Evolutionary conservation across 2,113 vertebrate species (phyloP), one percentile per base, ranked within the genome.

Genomic region (Stigmatopora argus): DNA sequence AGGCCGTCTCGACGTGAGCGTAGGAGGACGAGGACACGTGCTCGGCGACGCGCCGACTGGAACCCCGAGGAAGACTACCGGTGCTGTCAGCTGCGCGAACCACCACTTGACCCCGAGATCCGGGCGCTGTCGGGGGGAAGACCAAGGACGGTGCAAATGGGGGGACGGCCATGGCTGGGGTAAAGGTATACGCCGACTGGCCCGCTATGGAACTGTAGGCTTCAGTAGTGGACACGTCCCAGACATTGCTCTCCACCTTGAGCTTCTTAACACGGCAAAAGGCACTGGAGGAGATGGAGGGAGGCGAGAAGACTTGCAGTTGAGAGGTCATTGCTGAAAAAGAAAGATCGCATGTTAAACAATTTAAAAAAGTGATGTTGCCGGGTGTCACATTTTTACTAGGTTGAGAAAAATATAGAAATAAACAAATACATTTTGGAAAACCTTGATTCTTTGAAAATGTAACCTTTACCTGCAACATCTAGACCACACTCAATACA

Each of bases 181-280:
- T 92, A 79, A 97, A 97, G 64, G 90, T 89, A 62, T 94, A 93
- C 75, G 93, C 93, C 58, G 93, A 89, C 89, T 94, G 95, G 85
- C 94, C 95, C 72, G 94, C 94, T 86, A 82, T 92, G 70, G 92
- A 87, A 61, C 86, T 66, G 26, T 89, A 89, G 1, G 87, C 82
- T 81, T 94, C 94, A 82, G 92, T 92, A 85, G 93, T 93, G 86
- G 95, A 93, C 78, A 94, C 93, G 73, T 98, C 96, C 96, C 96
- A 99, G 66, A 92, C 90, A 71, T 93, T 93, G 86, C 91, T 93
- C 88, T 99, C 96, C 85, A 98, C 95, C 92, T 99, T 99, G 78
- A 98, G 91, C 90, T 99, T 99, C 90, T 99, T 99, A 60, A 96
- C 95, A 70, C 95, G 94, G 83, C 94, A 98, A 89, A 99, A 99